Evolutionary conservation across 1,140 invertebrate species (phyloP), one percentile per base, ranked within the genome.

Genomic region (Agrypnia vestita): DNA sequence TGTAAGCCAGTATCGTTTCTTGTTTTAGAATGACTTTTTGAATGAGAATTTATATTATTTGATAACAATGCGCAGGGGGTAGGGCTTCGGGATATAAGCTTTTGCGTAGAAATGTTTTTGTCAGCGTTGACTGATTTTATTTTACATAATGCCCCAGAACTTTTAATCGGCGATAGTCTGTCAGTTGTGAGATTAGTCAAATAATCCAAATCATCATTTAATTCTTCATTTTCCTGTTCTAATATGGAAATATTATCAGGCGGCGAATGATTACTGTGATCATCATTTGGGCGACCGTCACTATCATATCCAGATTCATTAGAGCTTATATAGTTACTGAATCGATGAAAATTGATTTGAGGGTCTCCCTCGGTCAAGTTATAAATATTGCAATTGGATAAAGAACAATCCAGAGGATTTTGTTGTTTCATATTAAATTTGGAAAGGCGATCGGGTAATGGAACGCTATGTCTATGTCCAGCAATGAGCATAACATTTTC

Each of bases 231-330:
- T 56, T 81, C 80, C 61, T 80, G 82, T 43, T 81, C 78, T 21
- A 83, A 56, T 43, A 83, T 77, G 46, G 82, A 85, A 6, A 85
- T 84, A 77, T 87, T 89, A 76, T 86, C 87, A 61, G 89, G 88
- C 43, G 89, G 89, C 13, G 89, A 90, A 82, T 90, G 87, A 84
- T 89, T 91, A 83, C 86, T 89, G 84, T 90, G 86, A 83, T 91
- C 90, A 80, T 90, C 90, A 61, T 89, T 89, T n/a, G 90, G 90
- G 67, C 93, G 91, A 13, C 94, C 92, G 84, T 95, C 94, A 85
- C 94, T 95, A 82, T 96, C 94, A 85, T 95, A 95, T 17, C 95
- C 95, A 44, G 94, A 95, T 87, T 95, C 95, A 85, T 95, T 95
- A 35, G 94, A 95, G 86, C 94, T 95, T 12, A 95, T 91, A 85